These are phyloP conservation scores for Thaleichthys pacificus DNA, from an alignment of 2,797 vertebrate species.

Conservation along the genomic window DNA sequence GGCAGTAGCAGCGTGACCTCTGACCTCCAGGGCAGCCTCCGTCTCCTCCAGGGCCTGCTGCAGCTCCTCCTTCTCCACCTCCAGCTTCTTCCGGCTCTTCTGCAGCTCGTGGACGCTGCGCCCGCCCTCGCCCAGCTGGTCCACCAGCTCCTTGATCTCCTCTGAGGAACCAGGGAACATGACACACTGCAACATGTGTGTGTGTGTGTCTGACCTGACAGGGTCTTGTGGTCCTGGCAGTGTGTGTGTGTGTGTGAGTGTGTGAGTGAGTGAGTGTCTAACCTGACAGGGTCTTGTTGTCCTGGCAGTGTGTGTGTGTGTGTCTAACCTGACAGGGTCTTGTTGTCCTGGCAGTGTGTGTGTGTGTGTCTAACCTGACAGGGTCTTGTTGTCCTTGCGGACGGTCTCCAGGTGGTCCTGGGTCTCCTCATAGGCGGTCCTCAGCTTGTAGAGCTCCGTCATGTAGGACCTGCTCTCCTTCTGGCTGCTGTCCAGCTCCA, in stretches of 20 bases:
- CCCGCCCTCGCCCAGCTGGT: constrained; percentile 74
- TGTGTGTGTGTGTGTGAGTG: background rate
- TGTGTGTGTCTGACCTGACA: constrained; percentile 35
- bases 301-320: constrained; percentile 29
- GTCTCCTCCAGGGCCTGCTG: constrained; percentile 78
- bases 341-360: constrained; percentile 45
- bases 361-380: constrained; percentile 53
- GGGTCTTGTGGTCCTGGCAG: constrained; percentile 41
- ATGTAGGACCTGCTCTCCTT: constrained; percentile 72
- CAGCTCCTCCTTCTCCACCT: constrained; percentile 76
- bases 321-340: constrained; percentile 43
- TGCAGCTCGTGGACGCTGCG: constrained; percentile 70
- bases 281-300: constrained; percentile 55
- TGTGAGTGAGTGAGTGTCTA: background rate
- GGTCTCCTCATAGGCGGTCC: constrained; percentile 68
- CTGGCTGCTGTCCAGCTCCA: constrained; percentile 73
- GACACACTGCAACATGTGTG: background rate
- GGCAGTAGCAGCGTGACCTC: background rate
- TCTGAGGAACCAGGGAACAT: constrained; percentile 51
- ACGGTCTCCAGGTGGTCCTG: constrained; percentile 69
- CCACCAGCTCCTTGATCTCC: constrained; percentile 79
- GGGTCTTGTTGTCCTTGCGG: constrained; percentile 66
- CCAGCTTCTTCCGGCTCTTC: constrained; percentile 74
- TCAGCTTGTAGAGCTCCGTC: constrained; percentile 77
- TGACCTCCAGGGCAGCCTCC: constrained; percentile 72